A percentile compares a stretch with the other conserved stretches of the same genome.
phyloP scores from a whole-genome alignment of 2,888 invertebrate genomes.

The Gonocerus acuteangulatus region DNA sequence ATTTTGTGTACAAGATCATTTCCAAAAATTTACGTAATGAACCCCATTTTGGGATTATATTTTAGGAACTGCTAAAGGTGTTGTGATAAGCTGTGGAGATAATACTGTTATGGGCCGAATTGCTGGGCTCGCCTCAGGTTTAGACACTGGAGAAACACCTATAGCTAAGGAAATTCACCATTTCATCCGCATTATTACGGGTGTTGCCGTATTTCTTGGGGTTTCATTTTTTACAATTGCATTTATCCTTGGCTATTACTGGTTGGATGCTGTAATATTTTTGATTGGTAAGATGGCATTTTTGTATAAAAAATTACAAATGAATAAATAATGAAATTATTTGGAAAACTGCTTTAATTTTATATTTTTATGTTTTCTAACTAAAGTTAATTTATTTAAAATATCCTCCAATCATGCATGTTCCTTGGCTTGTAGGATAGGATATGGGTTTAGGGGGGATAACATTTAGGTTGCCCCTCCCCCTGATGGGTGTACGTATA shows the following conservation, averaged over 20 bases:
- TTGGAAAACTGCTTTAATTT: too few species aligned
- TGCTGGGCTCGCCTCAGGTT: conserved; percentile 85
- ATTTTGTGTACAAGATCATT: background rate
- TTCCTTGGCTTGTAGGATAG: too few species aligned
- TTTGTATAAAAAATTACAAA: too few species aligned
- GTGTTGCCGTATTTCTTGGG: conserved; percentile 88
- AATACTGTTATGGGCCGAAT: conserved; percentile 94
- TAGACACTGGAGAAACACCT: conserved; percentile 94
- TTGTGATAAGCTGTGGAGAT: conserved; percentile 91
- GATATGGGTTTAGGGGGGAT: too few species aligned
- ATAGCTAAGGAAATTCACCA: conserved; percentile 98
- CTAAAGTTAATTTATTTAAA: too few species aligned
- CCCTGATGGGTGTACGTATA: too few species aligned
- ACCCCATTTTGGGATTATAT: background rate
- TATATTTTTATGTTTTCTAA: too few species aligned
- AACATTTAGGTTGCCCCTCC: too few species aligned
- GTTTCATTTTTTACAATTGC: conserved; percentile 97
- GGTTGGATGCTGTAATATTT: conserved; percentile 99
- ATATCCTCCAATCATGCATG: too few species aligned
- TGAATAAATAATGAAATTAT: too few species aligned
- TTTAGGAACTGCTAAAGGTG: conserved; percentile 66
- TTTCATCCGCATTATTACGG: conserved; percentile 97
- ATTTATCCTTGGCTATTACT: conserved; percentile 94
- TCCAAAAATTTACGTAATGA: background rate
- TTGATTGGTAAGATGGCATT: conserved; percentile 83